Evolutionary conservation across 2,113 vertebrate genomes (phyloP).

Genomic region (Oophaga pumilio): DNA sequence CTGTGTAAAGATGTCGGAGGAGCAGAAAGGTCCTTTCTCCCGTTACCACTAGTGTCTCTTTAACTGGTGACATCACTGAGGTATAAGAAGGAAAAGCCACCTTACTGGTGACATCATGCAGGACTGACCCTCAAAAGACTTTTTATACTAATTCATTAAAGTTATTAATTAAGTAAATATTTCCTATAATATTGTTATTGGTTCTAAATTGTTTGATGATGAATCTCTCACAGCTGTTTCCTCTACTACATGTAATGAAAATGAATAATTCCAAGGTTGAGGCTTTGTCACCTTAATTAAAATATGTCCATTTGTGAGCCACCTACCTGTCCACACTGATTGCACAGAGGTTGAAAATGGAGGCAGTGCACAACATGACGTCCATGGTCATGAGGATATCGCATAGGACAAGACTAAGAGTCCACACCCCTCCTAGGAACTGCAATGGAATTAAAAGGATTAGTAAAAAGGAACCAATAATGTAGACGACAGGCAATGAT

Average conservation of each 20-base stretch:
- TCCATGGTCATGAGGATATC: constrained; percentile 81
- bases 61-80: not conserved
- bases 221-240: too few species aligned
- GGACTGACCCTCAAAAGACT: too few species aligned
- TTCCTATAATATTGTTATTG: too few species aligned
- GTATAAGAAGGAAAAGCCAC: not conserved
- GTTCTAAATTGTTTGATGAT: too few species aligned
- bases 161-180: too few species aligned
- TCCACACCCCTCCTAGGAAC: constrained; percentile 78
- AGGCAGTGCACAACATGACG: constrained; percentile 79
- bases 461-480: not conserved
- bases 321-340: constrained; percentile 76
- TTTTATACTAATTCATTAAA: too few species aligned
- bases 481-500: not conserved
- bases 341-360: constrained; percentile 78
- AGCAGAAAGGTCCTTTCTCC: too few species aligned
- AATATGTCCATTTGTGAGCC: not conserved
- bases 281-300: not conserved
- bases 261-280: not conserved
- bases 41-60: too few species aligned
- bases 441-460: constrained; percentile 46
- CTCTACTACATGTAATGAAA: not conserved
- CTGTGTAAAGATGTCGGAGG: too few species aligned
- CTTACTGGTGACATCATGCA: too few species aligned
- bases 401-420: constrained; percentile 70